A percentile compares a stretch with the other conserved stretches of the same genome.
Evolutionary conservation across 35 echinoderm and acorn worm genomes (phyloP).

Genomic region (Patiria miniata): DNA sequence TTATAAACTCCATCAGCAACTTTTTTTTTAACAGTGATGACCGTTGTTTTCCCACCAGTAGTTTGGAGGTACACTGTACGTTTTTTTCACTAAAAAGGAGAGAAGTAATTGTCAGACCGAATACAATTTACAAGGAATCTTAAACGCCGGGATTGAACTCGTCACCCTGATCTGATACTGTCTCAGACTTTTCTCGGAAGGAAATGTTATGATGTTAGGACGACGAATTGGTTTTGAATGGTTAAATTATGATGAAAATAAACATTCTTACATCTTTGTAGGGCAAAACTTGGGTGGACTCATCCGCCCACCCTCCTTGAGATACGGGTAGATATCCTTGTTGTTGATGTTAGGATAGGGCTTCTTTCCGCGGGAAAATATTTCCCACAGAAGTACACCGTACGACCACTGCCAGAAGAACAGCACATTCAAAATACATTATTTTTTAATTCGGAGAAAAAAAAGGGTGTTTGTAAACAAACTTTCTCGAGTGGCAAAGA

Average conservation of each 20-base stretch:
- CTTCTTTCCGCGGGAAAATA: slow-evolving; percentile 14
- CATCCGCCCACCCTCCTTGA: background rate
- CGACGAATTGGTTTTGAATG: background rate
- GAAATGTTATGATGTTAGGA: no score
- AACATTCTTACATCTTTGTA: background rate
- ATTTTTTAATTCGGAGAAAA: no score
- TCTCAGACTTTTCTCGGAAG: no score
- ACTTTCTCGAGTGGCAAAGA: no score
- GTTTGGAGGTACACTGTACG: background rate
- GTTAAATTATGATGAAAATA: background rate
- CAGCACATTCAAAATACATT: no score
- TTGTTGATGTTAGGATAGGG: slow-evolving; percentile 18
- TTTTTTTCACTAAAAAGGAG: background rate
- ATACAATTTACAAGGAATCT: background rate
- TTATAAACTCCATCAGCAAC: background rate
- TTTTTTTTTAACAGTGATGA: background rate
- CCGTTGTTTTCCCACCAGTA: no score
- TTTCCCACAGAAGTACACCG: slow-evolving; percentile 43
- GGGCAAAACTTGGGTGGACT: background rate
- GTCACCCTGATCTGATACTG: no score
- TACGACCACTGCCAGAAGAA: slow-evolving; percentile 29
- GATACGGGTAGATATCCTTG: slow-evolving; percentile 11
- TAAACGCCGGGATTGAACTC: no score
- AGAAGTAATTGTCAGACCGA: background rate
- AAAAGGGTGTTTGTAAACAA: no score